A percentile compares a stretch with the other conserved stretches of the same genome.
These are phyloP conservation scores for Acropora tenuis DNA, from an alignment of 64 coral and sea anemone genomes.

Conservation along the genomic window DNA sequence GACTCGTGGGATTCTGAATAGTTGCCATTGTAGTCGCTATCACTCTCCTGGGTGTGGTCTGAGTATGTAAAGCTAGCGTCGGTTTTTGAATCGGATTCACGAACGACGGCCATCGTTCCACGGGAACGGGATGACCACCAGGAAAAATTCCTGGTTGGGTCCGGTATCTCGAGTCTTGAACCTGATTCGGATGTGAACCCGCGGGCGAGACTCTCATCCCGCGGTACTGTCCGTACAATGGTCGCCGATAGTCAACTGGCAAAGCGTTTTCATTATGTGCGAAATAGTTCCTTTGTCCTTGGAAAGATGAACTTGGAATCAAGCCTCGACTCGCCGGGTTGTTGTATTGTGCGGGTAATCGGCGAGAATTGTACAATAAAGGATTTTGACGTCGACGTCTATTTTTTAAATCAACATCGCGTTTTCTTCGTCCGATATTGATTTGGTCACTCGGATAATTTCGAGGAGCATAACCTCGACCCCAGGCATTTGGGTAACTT, in stretches of 20 bases:
- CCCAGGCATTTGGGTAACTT: not conserved
- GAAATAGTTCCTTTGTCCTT: constrained; percentile 17
- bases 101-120: constrained; percentile 17
- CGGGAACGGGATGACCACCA: not conserved
- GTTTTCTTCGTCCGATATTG: not conserved
- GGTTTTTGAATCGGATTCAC: constrained; percentile 23
- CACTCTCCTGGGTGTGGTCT: not conserved
- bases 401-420: not conserved
- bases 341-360: not conserved
- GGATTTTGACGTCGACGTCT: not conserved
- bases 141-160: constrained; percentile 15
- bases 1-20: not conserved
- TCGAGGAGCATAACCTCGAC: constrained; percentile 15
- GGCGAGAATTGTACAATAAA: not conserved
- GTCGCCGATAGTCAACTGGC: not conserved
- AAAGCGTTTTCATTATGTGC: not conserved
- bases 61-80: not conserved
- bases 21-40: not conserved
- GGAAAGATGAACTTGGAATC: not conserved
- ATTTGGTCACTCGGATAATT: constrained; percentile 27
- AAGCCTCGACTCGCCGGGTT: not conserved
- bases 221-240: not conserved
- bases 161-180: not conserved
- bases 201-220: not conserved
- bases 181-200: not conserved